phyloP scores from a whole-genome alignment of 2,797 vertebrate species.

The Kryptopterus vitreolus region DNA sequence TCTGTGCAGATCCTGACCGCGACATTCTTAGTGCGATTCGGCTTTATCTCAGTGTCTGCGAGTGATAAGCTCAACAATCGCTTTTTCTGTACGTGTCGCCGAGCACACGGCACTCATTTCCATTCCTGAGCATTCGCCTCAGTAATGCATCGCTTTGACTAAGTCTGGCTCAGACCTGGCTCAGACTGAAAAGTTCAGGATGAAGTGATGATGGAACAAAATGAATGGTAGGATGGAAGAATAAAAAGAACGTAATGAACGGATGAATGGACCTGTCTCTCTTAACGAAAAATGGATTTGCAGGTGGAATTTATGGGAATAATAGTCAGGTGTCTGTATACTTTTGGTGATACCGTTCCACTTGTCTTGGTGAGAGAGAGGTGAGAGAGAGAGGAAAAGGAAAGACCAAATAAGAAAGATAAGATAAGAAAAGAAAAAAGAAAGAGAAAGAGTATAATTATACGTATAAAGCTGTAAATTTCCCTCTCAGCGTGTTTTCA shows the following conservation, averaged over 20 bases:
- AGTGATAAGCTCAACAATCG: slow-evolving; percentile 59
- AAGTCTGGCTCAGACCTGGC: neutral
- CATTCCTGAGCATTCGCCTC: slow-evolving; percentile 31
- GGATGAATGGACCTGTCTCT: no score
- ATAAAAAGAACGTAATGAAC: no score
- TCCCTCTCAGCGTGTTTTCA: neutral
- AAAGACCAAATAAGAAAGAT: neutral
- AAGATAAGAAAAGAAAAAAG: neutral
- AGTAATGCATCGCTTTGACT: neutral
- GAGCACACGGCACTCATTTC: slow-evolving; percentile 64
- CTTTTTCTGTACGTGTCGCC: slow-evolving; percentile 54
- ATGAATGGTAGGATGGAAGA: no score
- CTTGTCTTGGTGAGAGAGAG: neutral
- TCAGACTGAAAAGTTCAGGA: no score
- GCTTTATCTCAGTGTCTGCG: slow-evolving; percentile 71
- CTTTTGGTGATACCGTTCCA: no score
- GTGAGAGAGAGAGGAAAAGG: neutral
- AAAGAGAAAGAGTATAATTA: neutral
- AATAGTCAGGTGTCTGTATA: no score
- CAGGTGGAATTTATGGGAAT: no score
- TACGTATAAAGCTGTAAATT: slow-evolving; percentile 12
- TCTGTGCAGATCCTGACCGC: slow-evolving; percentile 62
- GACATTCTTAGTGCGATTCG: slow-evolving; percentile 51
- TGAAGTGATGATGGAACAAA: no score
- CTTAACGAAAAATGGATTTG: no score